These are phyloP conservation scores for Ctenosaura bakeri DNA, from an alignment of 2,797 vertebrate species.

Conservation along the genomic window DNA sequence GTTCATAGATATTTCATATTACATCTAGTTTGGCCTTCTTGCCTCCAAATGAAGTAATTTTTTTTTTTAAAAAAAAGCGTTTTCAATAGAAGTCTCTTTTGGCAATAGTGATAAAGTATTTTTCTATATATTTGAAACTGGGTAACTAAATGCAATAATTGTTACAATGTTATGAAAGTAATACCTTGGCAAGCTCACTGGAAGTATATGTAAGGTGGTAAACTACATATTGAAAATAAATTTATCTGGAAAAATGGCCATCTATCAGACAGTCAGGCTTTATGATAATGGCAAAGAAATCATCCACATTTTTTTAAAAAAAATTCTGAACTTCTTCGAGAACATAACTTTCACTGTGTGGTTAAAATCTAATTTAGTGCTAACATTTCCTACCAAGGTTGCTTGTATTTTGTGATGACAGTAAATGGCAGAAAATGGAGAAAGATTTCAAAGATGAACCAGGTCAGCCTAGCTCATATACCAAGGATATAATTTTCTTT, in stretches of 20 bases:
- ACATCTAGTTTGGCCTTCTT: neutral
- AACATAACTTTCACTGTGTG: constrained; percentile 48
- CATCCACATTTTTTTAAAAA: constrained; percentile 31
- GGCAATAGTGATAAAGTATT: neutral
- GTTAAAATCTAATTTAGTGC: constrained; percentile 53
- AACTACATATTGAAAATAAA: constrained; percentile 59
- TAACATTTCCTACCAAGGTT: constrained; percentile 36
- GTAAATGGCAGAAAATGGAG: constrained; percentile 17
- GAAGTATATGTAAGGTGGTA: constrained; percentile 59
- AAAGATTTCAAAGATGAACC: constrained; percentile 17
- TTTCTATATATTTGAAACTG: constrained; percentile 45
- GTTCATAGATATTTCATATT: neutral
- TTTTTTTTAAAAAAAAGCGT: constrained; percentile 43
- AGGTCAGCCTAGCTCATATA: constrained; percentile 35
- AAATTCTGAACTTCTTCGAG: constrained; percentile 48
- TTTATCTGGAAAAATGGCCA: constrained; percentile 56
- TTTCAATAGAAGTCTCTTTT: neutral
- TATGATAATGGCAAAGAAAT: constrained; percentile 48
- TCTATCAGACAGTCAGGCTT: constrained; percentile 50
- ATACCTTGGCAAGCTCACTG: constrained; percentile 45
- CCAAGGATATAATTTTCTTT: constrained; percentile 42
- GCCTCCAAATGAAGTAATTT: neutral
- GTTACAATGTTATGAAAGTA: constrained; percentile 18
- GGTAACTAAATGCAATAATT: constrained; percentile 27
- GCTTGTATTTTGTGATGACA: constrained; percentile 33